Base-by-base conservation (phyloP, 1,140 invertebrate species). In the Drosophila lini region DNA sequence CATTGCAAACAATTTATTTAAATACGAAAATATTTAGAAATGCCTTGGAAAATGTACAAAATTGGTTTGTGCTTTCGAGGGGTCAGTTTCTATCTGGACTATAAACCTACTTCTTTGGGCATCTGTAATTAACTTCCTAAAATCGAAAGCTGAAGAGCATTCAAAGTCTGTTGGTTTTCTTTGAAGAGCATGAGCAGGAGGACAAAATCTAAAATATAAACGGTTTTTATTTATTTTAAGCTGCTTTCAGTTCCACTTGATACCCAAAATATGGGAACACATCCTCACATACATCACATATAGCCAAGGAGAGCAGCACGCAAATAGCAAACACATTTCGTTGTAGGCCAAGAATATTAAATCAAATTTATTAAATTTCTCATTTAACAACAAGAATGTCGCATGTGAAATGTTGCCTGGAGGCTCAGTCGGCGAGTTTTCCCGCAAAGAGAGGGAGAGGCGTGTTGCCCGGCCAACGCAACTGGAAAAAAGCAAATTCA, bases 401-500 rank as follows among this genome's bases (percentile, higher is more conserved):
- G 63, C 31, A 31, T 67, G 50, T 47, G 61, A 41, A 57, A 32
- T 34, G 31, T 19, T 47, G 42, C 42, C 25, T 16, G 53, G 7
- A 40, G 36, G 53, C 22, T 40, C 25, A 28, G 25, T 28, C 25
- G 25, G 25, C 25, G 5, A 5, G 25, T 6, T 28, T 28, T 28
- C 25, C 25, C 25, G 0, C 5, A 6, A 15, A 40, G 2, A 7
- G 38, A 40, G 38, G 38, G 16, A 1, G 41, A 0, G 40, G 52
- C 31, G 47, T 58, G 79, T 81, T 81, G 44, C 81, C 76, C 9
- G 41, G 81, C 76, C 76, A 83, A 83, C 81, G 73, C 62, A 47
- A 47, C 69, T 38, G 41, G 61, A 57, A 58, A 69, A 61, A 78
- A 59, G 44, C 47, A 68, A 85, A 84, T 84, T 85, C 68, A 84